Percentiles rank a stretch among this genome's conserved stretches.
phyloP scores from a whole-genome alignment of 2,113 vertebrate genomes.

The Psittacula cyanocephala region DNA sequence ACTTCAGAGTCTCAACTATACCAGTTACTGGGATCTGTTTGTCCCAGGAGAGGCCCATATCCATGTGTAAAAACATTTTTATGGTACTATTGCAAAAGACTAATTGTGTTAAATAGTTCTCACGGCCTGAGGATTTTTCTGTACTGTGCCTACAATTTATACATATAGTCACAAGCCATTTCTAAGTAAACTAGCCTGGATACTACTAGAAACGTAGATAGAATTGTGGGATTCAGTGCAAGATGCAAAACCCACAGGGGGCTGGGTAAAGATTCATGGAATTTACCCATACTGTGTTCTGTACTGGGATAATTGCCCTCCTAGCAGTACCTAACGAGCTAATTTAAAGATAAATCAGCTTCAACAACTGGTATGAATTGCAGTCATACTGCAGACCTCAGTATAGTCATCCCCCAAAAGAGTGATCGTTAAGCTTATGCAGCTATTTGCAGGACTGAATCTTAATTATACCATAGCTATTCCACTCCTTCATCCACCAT shows the following conservation, averaged over 20 bases:
- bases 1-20: neutral
- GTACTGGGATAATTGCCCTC: neutral
- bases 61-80: neutral
- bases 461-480: neutral
- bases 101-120: neutral
- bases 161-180: neutral
- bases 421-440: neutral
- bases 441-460: neutral
- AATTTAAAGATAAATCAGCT: neutral
- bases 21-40: neutral
- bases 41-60: neutral
- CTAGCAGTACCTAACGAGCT: neutral
- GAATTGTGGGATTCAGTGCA: neutral
- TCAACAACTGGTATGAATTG: neutral
- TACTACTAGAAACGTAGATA: neutral
- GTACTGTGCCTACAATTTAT: neutral
- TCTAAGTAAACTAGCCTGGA: neutral
- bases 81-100: neutral
- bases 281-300: neutral
- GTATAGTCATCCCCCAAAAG: neutral
- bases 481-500: neutral
- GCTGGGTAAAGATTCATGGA: neutral
- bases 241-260: neutral
- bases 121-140: neutral
- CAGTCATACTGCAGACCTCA: neutral